phyloP scores from a whole-genome alignment of 2,888 invertebrate species.

The Amphipoea lucens region DNA sequence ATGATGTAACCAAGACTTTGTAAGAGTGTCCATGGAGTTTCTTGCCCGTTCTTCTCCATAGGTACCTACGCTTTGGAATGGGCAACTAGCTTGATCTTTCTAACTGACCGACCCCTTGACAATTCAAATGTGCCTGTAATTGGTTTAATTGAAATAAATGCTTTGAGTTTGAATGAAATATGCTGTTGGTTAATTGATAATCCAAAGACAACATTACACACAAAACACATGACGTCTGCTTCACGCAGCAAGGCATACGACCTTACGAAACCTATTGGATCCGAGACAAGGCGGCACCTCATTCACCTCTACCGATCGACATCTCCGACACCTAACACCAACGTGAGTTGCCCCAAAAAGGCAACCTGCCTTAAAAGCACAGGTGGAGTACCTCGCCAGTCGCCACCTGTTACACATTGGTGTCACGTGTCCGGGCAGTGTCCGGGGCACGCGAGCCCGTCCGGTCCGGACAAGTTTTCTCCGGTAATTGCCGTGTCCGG shows the following conservation, averaged over 20 bases:
- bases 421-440: constrained; percentile 47
- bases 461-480: constrained; percentile 67
- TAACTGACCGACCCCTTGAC: too few relatives aligned
- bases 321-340: constrained; percentile 24
- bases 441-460: constrained; percentile 51
- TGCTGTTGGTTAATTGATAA: not conserved
- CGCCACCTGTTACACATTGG: constrained; percentile 48
- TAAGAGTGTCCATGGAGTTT: too few relatives aligned
- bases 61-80: too few relatives aligned
- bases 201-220: not conserved
- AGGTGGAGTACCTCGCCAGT: constrained; percentile 41
- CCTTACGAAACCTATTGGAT: not conserved
- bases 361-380: constrained; percentile 27
- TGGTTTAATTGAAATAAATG: too few relatives aligned
- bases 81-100: too few relatives aligned
- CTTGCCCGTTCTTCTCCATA: too few relatives aligned
- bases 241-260: not conserved
- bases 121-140: too few relatives aligned
- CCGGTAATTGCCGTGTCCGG: constrained; percentile 69
- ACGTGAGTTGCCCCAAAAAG: constrained; percentile 34
- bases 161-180: not conserved
- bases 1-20: too few relatives aligned
- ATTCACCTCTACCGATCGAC: not conserved
- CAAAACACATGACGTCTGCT: not conserved
- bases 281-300: constrained; percentile 38